phyloP scores from a whole-genome alignment of 1,140 invertebrate species.

The Heliothis virescens region DNA sequence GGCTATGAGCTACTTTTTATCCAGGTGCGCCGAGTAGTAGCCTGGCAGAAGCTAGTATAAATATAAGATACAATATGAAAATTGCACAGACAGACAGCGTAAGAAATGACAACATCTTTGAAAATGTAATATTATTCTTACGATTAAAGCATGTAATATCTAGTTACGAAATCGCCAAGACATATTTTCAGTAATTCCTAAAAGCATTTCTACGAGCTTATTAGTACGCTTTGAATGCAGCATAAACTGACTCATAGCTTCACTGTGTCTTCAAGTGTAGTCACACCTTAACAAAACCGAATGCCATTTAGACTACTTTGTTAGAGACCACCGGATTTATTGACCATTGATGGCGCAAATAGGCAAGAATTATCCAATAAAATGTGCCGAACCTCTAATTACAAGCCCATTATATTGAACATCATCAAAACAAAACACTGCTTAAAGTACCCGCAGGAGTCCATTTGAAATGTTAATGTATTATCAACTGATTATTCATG shows the following conservation, averaged over 20 bases:
- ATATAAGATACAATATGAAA: no score
- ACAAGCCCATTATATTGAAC: slow-evolving; percentile 60
- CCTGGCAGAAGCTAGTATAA: no score
- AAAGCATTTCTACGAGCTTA: neutral
- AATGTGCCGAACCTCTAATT: slow-evolving; percentile 62
- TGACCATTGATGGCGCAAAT: slow-evolving; percentile 55
- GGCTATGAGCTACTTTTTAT: no score
- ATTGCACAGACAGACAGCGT: no score
- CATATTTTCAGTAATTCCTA: neutral
- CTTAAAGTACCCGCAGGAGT: slow-evolving; percentile 48
- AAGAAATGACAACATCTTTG: no score
- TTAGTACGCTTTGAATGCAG: no score
- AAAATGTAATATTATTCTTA: no score
- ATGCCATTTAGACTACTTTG: slow-evolving; percentile 65
- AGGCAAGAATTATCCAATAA: slow-evolving; percentile 61
- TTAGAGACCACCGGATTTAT: slow-evolving; percentile 63
- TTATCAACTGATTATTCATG: slow-evolving; percentile 37
- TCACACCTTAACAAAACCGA: slow-evolving; percentile 31
- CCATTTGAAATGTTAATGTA: slow-evolving; percentile 64
- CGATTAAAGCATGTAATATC: neutral
- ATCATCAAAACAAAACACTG: slow-evolving; percentile 61
- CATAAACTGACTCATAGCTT: neutral
- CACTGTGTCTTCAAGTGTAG: neutral
- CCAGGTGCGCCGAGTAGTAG: no score
- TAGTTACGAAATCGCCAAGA: neutral